Evolutionary conservation across 2,888 invertebrate genomes (phyloP).

Genomic region (Teleiodes luculella): DNA sequence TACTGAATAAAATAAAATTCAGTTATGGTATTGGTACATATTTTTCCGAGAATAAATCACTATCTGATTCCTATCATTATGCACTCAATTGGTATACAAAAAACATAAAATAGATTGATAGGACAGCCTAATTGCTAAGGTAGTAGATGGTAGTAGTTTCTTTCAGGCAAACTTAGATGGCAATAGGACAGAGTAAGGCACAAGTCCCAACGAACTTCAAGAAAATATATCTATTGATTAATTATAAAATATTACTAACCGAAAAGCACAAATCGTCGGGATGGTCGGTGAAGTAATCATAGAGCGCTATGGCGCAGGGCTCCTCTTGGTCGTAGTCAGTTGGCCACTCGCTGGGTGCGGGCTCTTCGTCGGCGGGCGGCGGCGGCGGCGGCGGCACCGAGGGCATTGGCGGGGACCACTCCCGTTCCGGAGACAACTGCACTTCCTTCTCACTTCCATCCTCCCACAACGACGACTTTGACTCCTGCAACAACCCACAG

Average conservation of each 20-base stretch:
- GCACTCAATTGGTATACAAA: no score
- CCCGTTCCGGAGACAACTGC: constrained; percentile 55
- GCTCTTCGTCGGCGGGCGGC: constrained; percentile 49
- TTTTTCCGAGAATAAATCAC: no score
- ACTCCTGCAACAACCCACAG: constrained; percentile 42
- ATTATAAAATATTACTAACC: constrained; percentile 68
- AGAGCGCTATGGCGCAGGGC: constrained; percentile 87
- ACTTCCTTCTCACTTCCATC: constrained; percentile 46
- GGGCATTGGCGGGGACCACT: constrained; percentile 88
- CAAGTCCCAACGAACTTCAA: no score
- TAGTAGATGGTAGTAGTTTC: no score
- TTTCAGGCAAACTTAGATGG: no score
- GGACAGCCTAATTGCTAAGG: no score
- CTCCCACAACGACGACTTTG: constrained; percentile 58
- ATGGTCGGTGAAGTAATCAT: constrained; percentile 86
- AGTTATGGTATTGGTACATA: no score
- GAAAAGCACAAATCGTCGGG: constrained; percentile 88
- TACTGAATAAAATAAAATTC: no score
- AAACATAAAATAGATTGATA: no score
- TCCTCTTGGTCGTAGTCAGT: constrained; percentile 44
- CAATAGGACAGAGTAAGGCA: no score
- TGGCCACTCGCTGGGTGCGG: constrained; percentile 27
- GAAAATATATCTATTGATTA: no score
- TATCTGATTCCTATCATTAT: no score
- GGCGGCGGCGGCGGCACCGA: constrained; percentile 86